Evolutionary conservation across 2,113 vertebrate species (phyloP).

Genomic region (Orycteropus afer): DNA sequence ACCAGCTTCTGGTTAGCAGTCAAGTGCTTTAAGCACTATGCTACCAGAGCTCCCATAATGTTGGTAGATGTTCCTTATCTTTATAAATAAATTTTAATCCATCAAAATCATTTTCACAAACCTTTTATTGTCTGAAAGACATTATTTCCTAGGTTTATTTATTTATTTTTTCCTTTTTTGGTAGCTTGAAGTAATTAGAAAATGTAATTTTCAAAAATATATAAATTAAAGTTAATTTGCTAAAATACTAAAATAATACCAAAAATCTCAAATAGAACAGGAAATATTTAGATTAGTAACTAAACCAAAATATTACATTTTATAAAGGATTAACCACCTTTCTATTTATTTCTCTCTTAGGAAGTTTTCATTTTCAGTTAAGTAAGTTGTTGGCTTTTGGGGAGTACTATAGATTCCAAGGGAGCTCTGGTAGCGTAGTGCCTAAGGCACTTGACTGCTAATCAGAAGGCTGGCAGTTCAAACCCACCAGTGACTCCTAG

Average conservation of each 20-base stretch:
- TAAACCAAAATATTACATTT: neutral
- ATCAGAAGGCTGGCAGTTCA: too few species aligned
- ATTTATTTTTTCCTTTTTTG: neutral
- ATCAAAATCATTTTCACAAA: neutral
- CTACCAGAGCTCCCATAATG: neutral
- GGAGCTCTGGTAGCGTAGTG: too few species aligned
- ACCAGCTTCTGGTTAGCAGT: too few species aligned
- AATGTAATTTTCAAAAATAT: neutral
- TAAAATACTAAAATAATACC: neutral
- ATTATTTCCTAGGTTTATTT: neutral
- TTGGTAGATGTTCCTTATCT: neutral
- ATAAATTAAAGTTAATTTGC: neutral
- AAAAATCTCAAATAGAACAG: neutral
- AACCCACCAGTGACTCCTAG: too few species aligned
- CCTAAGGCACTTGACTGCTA: too few species aligned
- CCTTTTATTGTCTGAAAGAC: neutral
- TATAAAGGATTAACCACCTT: neutral
- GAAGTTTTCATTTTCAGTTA: neutral
- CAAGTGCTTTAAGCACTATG: too few species aligned
- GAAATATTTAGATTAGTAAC: neutral
- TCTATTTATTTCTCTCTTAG: neutral
- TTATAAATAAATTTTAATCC: neutral
- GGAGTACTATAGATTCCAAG: too few species aligned
- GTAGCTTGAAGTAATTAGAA: neutral
- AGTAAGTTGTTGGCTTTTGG: neutral